Conservation (phyloP, 1,140 invertebrate species). For the Drosophila ohnishii region DNA sequence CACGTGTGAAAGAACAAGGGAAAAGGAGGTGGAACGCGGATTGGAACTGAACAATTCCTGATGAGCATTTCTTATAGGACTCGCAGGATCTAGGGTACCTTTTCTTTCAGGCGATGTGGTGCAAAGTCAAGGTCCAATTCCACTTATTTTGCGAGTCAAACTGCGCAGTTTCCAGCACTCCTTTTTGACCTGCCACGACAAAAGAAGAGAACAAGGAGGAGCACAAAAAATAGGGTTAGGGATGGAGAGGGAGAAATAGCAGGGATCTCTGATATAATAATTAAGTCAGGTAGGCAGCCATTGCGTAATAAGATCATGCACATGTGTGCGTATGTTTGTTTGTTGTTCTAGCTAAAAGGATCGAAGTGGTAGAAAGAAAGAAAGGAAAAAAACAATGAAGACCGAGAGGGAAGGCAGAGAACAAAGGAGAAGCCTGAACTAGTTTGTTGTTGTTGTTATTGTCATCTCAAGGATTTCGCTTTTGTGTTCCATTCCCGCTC, state of each 20-base stretch:
- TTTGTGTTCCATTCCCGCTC: constrained; percentile 45
- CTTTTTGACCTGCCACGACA: constrained; percentile 49
- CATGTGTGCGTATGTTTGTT: constrained; percentile 27
- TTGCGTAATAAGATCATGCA: constrained; percentile 69
- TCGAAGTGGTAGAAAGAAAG: constrained; percentile 29
- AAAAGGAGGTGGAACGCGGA: not conserved
- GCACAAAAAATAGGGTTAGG: constrained; percentile 2
- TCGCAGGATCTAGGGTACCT: constrained; percentile 39
- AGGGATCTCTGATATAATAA: constrained; percentile 71
- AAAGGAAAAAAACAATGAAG: constrained; percentile 9
- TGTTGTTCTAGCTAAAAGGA: constrained; percentile 73
- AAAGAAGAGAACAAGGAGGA: not conserved
- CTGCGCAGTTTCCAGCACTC: constrained; percentile 61
- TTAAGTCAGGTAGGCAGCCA: constrained; percentile 77
- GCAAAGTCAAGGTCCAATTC: constrained; percentile 71
- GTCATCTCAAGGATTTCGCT: constrained; percentile 48
- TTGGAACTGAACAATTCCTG: constrained; percentile 15
- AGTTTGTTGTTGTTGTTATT: constrained; percentile 52
- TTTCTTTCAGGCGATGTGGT: constrained; percentile 36
- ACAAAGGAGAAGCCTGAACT: constrained; percentile 59
- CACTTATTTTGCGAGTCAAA: constrained; percentile 42
- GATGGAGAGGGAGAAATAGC: constrained; percentile 8
- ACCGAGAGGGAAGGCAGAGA: constrained; percentile 24
- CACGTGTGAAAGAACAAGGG: constrained; percentile 62
- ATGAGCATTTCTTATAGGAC: constrained; percentile 51